These are phyloP conservation scores for Leucophenga maculata DNA, from an alignment of 2,888 invertebrate genomes.

Conservation along the genomic window DNA sequence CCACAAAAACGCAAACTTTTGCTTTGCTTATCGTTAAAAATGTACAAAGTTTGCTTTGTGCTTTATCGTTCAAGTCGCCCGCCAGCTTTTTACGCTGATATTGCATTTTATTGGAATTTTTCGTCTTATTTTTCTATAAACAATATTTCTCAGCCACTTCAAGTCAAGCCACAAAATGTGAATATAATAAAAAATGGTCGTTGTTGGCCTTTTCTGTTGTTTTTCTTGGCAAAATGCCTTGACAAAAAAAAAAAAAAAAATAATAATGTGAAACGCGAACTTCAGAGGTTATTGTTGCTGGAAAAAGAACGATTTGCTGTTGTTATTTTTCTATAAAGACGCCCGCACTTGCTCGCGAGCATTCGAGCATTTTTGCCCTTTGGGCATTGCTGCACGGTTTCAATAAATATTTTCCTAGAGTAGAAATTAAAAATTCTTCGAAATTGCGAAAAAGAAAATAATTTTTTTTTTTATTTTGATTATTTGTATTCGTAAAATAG, in stretches of 20 bases:
- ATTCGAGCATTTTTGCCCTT: slow-evolving; percentile 2
- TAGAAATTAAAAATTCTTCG: slow-evolving; percentile 62
- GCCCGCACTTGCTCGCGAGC: background rate
- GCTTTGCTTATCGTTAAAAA: background rate
- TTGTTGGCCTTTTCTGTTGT: background rate
- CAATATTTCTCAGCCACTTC: background rate
- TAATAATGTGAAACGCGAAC: background rate
- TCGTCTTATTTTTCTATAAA: background rate
- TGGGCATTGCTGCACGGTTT: slow-evolving; percentile 48
- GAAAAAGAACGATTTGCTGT: slow-evolving; percentile 20
- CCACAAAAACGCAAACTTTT: background rate
- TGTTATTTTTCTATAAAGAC: slow-evolving; percentile 41
- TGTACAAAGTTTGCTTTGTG: background rate
- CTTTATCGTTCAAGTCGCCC: background rate
- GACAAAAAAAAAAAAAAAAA: slow-evolving; percentile 2
- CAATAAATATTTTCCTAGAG: slow-evolving; percentile 64
- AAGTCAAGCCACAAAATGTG: background rate
- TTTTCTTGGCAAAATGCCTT: slow-evolving; percentile 25
- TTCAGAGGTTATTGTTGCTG: slow-evolving; percentile 34
- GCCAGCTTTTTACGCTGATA: slow-evolving; percentile 4
- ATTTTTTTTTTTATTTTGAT: slow-evolving; percentile 3
- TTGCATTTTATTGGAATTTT: slow-evolving; percentile 21
- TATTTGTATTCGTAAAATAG: slow-evolving; percentile 20
- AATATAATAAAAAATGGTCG: background rate
- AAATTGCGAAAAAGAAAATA: slow-evolving; percentile 49